Base-by-base conservation (phyloP, 1,140 invertebrate species). In the Periplaneta americana region DNA sequence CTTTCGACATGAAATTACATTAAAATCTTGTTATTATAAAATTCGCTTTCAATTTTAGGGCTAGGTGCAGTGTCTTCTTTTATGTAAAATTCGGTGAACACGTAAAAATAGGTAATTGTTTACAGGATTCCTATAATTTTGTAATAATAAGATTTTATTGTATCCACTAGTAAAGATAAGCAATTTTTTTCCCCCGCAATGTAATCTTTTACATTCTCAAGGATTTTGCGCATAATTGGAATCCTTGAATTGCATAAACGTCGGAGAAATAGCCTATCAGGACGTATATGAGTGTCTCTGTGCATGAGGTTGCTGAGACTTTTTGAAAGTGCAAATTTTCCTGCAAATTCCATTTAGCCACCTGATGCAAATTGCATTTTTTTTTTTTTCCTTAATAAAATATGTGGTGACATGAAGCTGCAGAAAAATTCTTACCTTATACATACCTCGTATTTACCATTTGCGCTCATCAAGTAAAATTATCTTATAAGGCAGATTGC, bases 141-240 rank as follows among this genome's bases (percentile, higher is more conserved):
- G 32, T 80, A 74, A 74, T 80, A 80, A 80, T 66, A 31, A 57
- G 79, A 80, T 80, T 80, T 80, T 80, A 39, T 80, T 80, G 34
- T 74, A 39, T 80, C 13, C n/a, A 34, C 39, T 57, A 80, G 36
- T 80, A 80, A 80, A 74, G 18, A 4, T 66, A 34, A 78, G 34
- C 34, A 31, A 9, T 10, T 15, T 77, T 78, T 36, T n/a, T 28
- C 28, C 13, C 33, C 18, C 18, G 28, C 34, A 36, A 5, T 35
- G 75, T 36, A 34, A 34, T 77, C 18, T 28, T 31, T 31, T 34
- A 36, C 17, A 78, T 8, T 18, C 18, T 36, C 76, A 36, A 78
- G 76, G n/a, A n/a, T 35, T 6, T 36, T 8, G n/a, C 15, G 13
- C 28, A 36, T 36, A n/a, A 78, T 18, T 78, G 36, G 11, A 78